These are phyloP conservation scores for Nasonia longicornis DNA, from an alignment of 1,140 invertebrate species.

Conservation along the genomic window DNA sequence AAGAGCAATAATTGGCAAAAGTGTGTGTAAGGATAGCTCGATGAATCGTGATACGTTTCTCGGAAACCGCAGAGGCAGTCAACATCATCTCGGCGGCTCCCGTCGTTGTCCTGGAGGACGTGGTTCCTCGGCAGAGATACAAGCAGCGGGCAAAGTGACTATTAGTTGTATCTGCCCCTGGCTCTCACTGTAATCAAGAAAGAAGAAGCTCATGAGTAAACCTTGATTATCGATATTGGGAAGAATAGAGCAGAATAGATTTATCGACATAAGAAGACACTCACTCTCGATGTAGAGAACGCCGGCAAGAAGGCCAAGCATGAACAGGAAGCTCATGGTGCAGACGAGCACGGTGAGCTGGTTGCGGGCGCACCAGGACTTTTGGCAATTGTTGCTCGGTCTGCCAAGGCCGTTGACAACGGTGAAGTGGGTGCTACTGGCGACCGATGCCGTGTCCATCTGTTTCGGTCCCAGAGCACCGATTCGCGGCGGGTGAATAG, in stretches of 20 bases:
- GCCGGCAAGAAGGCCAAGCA: conserved; percentile 80
- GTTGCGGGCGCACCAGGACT: conserved; percentile 80
- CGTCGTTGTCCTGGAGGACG: conserved; percentile 10
- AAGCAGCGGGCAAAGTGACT: background rate
- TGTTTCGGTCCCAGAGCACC: conserved; percentile 60
- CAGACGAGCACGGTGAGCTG: conserved; percentile 83
- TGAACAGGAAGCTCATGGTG: conserved; percentile 82
- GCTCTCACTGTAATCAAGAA: conserved; percentile 71
- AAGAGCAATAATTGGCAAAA: conserved; percentile 43
- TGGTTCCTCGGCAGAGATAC: background rate
- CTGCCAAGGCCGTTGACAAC: conserved; percentile 83
- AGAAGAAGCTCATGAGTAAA: background rate
- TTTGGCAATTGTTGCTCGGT: conserved; percentile 69
- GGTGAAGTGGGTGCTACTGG: conserved; percentile 87
- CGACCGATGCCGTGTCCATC: conserved; percentile 78
- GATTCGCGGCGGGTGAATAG: conserved; percentile 73
- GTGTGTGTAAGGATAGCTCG: background rate
- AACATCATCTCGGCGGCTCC: conserved; percentile 10
- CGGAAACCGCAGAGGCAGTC: conserved; percentile 30
- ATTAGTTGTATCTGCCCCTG: conserved; percentile 66
- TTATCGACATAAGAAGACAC: conserved; percentile 48
- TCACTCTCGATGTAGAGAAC: conserved; percentile 74
- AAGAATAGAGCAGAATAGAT: background rate
- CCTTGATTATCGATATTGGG: background rate
- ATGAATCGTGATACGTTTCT: background rate